Conservation (phyloP, 2,888 invertebrate genomes). For the Dendrolimus pini region DNA sequence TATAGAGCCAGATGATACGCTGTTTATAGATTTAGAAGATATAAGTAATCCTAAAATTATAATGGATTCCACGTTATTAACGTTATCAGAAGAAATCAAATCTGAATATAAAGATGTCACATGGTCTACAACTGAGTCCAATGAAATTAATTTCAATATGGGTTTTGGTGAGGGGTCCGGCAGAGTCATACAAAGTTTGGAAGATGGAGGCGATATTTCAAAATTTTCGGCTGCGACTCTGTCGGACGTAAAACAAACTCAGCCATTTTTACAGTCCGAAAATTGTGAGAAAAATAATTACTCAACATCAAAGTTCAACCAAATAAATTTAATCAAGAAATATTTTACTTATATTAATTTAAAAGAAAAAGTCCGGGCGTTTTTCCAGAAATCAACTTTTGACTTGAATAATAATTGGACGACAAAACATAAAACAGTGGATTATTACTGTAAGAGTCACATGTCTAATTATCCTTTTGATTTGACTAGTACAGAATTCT, state of each 20-base stretch:
- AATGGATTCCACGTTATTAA: conserved; percentile 34
- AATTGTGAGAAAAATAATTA: conserved; percentile 19
- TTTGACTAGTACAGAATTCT: conserved; percentile 65
- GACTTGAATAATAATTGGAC: conserved; percentile 38
- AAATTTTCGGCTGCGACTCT: conserved; percentile 76
- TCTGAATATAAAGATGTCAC: conserved; percentile 29
- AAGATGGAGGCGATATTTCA: conserved; percentile 47
- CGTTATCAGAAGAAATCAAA: conserved; percentile 52
- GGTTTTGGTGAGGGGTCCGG: conserved; percentile 78
- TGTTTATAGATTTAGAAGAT: conserved; percentile 32
- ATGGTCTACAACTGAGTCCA: conserved; percentile 26
- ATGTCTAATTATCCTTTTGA: conserved; percentile 21
- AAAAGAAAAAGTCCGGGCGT: conserved; percentile 48
- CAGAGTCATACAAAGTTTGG: conserved; percentile 72
- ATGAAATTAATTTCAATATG: conserved; percentile 64
- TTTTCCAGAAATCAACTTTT: conserved; percentile 44
- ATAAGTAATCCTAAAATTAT: conserved; percentile 4
- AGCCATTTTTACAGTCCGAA: conserved; percentile 64
- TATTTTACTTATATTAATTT: conserved; percentile 39
- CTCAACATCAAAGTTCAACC: conserved; percentile 15
- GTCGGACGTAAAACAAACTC: conserved; percentile 76
- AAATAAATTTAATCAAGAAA: conserved; percentile 31
- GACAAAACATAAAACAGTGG: conserved; percentile 10
- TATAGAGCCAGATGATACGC: conserved; percentile 19
- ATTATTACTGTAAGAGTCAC: conserved; percentile 7